Percentiles rank a stretch among this genome's conserved stretches.
Evolutionary conservation across 2,113 vertebrate species (phyloP).

Genomic region (Gallinago jamesoni): DNA sequence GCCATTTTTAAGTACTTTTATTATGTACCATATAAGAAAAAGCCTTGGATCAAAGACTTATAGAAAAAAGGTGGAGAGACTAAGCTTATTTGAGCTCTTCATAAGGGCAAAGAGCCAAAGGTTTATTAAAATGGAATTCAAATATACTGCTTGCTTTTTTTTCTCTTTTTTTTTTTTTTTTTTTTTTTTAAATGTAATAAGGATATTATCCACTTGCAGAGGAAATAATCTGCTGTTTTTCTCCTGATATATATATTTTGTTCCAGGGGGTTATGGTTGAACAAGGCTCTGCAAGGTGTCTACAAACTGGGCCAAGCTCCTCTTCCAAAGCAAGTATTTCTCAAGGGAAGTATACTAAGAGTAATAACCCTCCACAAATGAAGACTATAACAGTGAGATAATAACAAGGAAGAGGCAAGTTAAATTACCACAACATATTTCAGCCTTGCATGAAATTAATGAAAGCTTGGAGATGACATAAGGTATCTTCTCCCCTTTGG

Average conservation of each 20-base stretch:
- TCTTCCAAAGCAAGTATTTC: background rate
- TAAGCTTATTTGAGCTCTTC: conserved; percentile 5
- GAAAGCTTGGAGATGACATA: background rate
- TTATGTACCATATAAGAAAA: background rate
- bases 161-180: background rate
- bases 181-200: background rate
- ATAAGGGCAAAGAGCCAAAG: background rate
- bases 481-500: background rate
- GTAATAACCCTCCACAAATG: background rate
- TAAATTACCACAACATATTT: background rate
- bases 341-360: background rate
- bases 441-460: background rate
- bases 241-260: background rate
- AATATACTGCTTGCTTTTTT: background rate
- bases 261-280: background rate
- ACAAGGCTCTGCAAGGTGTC: background rate
- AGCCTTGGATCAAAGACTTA: background rate
- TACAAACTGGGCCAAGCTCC: background rate
- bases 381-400: background rate
- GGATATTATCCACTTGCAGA: background rate
- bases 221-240: background rate
- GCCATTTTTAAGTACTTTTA: background rate
- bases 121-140: conserved; percentile 38
- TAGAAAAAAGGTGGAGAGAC: background rate
- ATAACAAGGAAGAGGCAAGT: background rate